Conservation (phyloP, 2,888 invertebrate genomes). For the Athripsodes cinereus region DNA sequence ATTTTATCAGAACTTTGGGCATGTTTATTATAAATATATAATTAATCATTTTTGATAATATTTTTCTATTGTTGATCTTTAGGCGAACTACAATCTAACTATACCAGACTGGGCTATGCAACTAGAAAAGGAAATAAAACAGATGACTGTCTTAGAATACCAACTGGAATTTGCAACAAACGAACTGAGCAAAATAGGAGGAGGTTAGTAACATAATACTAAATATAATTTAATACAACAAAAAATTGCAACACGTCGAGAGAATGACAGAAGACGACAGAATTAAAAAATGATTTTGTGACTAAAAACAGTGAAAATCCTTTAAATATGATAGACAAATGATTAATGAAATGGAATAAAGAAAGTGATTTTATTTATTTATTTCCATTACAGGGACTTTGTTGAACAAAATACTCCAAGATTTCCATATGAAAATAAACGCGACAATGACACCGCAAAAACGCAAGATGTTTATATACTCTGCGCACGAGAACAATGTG, state of each 20-base stretch:
- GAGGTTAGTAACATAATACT: conserved; percentile 35
- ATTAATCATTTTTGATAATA: too few species aligned
- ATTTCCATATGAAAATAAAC: conserved; percentile 23
- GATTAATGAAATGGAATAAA: too few species aligned
- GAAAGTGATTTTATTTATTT: too few species aligned
- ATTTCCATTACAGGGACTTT: conserved; percentile 30
- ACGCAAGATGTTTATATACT: conserved; percentile 46
- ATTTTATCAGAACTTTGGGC: too few species aligned
- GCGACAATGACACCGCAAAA: conserved; percentile 29
- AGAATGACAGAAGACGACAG: too few species aligned
- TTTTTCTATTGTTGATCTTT: too few species aligned
- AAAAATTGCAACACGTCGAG: conserved; percentile 38
- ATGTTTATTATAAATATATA: too few species aligned
- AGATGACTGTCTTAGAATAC: conserved; percentile 45
- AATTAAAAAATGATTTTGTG: too few species aligned
- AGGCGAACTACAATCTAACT: conserved; percentile 40
- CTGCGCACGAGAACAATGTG: conserved; percentile 61
- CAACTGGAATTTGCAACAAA: conserved; percentile 37
- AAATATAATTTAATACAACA: conserved; percentile 35
- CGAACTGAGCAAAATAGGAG: conserved; percentile 38
- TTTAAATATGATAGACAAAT: too few species aligned
- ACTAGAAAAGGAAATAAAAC: conserved; percentile 42
- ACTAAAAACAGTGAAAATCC: too few species aligned
- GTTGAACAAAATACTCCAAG: conserved; percentile 43
- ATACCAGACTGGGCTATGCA: conserved; percentile 41